Evolutionary conservation across 1,140 invertebrate genomes (phyloP).

Genomic region (Drosophila elegans): DNA sequence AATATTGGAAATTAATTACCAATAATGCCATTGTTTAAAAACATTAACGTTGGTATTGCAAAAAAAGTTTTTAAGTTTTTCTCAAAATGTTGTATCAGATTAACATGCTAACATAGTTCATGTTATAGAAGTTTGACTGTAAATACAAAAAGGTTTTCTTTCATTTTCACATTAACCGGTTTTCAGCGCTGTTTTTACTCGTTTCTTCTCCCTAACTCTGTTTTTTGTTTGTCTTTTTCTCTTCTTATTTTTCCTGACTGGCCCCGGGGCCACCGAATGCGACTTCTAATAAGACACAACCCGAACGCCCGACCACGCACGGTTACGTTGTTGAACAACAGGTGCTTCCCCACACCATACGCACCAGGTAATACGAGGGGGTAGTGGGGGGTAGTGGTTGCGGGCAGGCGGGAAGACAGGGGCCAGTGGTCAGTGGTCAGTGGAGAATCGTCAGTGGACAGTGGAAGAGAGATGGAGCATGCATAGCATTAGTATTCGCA

Average conservation of each 20-base stretch:
- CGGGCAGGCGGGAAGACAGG: neutral
- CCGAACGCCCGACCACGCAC: slow-evolving; percentile 41
- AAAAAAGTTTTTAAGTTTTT: too few relatives aligned
- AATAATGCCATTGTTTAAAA: too few relatives aligned
- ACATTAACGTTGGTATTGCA: too few relatives aligned
- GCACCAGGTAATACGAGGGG: slow-evolving; percentile 5
- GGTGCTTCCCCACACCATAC: slow-evolving; percentile 55
- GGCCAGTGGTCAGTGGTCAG: slow-evolving; percentile 7
- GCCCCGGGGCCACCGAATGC: slow-evolving; percentile 38
- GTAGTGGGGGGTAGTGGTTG: neutral
- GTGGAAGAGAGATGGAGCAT: slow-evolving; percentile 5
- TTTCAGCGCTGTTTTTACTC: slow-evolving; percentile 35
- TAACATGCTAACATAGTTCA: neutral
- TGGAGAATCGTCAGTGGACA: neutral
- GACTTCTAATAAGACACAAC: slow-evolving; percentile 69
- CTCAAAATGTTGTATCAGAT: too few relatives aligned
- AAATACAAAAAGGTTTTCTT: slow-evolving; percentile 60
- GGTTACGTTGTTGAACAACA: slow-evolving; percentile 63
- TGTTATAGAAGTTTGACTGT: slow-evolving; percentile 16
- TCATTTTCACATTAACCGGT: slow-evolving; percentile 75
- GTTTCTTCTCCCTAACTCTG: slow-evolving; percentile 16
- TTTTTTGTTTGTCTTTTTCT: slow-evolving; percentile 44
- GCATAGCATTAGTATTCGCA: slow-evolving; percentile 59
- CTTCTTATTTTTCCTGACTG: slow-evolving; percentile 54
- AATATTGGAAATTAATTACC: too few relatives aligned